Percentiles rank a stretch among this genome's conserved stretches.
These are phyloP conservation scores for Megamerina dolium DNA, from an alignment of 2,888 invertebrate genomes.

Conservation along the genomic window DNA sequence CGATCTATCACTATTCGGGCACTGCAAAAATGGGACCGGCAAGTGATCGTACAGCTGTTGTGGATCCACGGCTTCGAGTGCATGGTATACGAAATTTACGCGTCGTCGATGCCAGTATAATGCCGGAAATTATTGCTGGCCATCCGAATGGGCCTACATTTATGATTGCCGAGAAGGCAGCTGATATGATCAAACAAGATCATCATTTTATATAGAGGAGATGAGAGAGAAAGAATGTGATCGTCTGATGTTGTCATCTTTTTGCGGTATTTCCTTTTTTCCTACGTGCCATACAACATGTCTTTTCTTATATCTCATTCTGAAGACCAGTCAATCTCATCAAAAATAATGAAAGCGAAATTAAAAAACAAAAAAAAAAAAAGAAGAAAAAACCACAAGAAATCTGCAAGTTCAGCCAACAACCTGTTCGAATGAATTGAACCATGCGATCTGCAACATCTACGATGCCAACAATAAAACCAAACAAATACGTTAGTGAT, in stretches of 20 bases:
- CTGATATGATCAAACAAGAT: slow-evolving; percentile 53
- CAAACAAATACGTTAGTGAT: too few relatives aligned
- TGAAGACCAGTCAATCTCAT: too few relatives aligned
- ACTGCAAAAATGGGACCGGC: slow-evolving; percentile 62
- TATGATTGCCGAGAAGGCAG: slow-evolving; percentile 55
- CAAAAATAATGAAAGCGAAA: too few relatives aligned
- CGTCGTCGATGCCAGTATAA: slow-evolving; percentile 54
- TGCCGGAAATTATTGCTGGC: slow-evolving; percentile 52
- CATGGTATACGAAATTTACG: slow-evolving; percentile 50
- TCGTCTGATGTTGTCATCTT: too few relatives aligned
- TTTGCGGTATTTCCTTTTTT: too few relatives aligned
- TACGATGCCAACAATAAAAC: too few relatives aligned
- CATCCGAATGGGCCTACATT: slow-evolving; percentile 54
- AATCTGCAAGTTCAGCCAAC: slow-evolving; percentile 10
- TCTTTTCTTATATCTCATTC: too few relatives aligned
- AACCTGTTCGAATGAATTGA: slow-evolving; percentile 7
- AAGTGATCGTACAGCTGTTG: slow-evolving; percentile 56
- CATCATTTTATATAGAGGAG: slow-evolving; percentile 34
- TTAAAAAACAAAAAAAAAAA: not conserved
- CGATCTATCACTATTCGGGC: slow-evolving; percentile 59
- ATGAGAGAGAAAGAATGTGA: too few relatives aligned
- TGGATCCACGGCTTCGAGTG: slow-evolving; percentile 55
- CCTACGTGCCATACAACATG: too few relatives aligned
- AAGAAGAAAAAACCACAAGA: not conserved
- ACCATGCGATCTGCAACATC: too few relatives aligned